A percentile compares a stretch with the other conserved stretches of the same genome.
These are phyloP conservation scores for Pterois miles DNA, from an alignment of 2,797 vertebrate genomes.

Conservation along the genomic window DNA sequence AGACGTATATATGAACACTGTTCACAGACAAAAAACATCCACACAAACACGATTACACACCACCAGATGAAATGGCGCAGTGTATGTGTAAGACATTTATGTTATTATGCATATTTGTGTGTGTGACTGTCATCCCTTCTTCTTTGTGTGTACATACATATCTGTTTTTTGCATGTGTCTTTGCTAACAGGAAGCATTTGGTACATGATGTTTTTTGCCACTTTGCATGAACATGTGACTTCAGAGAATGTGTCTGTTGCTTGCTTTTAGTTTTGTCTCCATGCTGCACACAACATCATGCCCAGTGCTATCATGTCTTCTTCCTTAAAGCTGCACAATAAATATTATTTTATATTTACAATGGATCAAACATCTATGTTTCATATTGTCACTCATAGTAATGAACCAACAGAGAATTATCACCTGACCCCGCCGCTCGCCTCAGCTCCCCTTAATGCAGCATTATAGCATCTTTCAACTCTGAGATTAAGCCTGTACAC, in stretches of 20 bases:
- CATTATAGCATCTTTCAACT: neutral
- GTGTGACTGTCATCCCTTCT: neutral
- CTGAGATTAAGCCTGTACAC: too few species aligned
- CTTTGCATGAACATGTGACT: constrained; percentile 21
- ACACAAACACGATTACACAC: neutral
- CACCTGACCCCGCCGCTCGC: too few species aligned
- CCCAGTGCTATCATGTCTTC: neutral
- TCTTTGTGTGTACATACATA: neutral
- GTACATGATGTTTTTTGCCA: neutral
- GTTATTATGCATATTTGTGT: neutral
- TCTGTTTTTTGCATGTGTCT: constrained; percentile 12
- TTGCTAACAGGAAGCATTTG: neutral
- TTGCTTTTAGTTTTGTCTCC: neutral
- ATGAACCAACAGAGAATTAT: neutral
- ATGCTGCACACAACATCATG: neutral
- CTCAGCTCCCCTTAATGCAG: neutral
- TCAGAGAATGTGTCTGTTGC: neutral
- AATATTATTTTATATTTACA: neutral
- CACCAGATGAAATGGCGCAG: neutral
- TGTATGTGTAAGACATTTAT: neutral
- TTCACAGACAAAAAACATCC: neutral
- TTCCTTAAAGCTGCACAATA: neutral
- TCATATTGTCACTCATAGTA: neutral
- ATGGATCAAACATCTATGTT: neutral
- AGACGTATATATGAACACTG: neutral